phyloP scores from a whole-genome alignment of 2,888 invertebrate genomes.

The Coelopa pilipes region DNA sequence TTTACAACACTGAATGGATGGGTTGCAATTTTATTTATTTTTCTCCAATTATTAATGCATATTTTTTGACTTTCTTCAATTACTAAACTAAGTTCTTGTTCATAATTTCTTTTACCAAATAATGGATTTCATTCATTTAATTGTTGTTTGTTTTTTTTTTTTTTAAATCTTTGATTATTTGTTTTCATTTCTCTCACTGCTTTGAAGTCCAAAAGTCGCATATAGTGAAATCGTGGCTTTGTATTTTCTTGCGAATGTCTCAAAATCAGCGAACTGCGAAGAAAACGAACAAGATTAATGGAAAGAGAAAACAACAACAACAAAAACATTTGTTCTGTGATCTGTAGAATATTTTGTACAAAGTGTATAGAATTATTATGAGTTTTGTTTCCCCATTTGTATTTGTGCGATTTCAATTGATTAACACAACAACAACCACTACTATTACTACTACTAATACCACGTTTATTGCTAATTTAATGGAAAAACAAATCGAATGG shows the following conservation, averaged over 20 bases:
- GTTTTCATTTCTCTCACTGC: not conserved
- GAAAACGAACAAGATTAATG: not conserved
- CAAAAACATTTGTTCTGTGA: conserved; percentile 65
- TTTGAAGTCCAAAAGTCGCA: not conserved
- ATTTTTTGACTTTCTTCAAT: not conserved
- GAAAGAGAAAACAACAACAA: conserved; percentile 37
- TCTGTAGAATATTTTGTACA: conserved; percentile 67
- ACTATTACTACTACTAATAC: not conserved
- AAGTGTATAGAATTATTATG: conserved; percentile 62
- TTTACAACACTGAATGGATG: too few relatives aligned
- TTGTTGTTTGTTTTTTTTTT: not conserved
- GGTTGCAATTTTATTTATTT: not conserved
- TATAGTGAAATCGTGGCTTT: not conserved
- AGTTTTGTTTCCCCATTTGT: conserved; percentile 5
- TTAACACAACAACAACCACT: conserved; percentile 16
- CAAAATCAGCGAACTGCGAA: not conserved
- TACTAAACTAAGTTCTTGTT: too few relatives aligned
- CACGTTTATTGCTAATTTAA: too few relatives aligned
- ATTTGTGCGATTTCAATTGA: conserved; percentile 18
- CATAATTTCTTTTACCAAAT: too few relatives aligned
- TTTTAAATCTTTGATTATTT: not conserved
- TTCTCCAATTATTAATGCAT: not conserved
- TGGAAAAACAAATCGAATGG: too few relatives aligned
- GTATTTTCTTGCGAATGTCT: not conserved
- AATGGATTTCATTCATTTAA: not conserved